phyloP scores from a whole-genome alignment of 2,113 vertebrate genomes.

The Ictalurus furcatus region DNA sequence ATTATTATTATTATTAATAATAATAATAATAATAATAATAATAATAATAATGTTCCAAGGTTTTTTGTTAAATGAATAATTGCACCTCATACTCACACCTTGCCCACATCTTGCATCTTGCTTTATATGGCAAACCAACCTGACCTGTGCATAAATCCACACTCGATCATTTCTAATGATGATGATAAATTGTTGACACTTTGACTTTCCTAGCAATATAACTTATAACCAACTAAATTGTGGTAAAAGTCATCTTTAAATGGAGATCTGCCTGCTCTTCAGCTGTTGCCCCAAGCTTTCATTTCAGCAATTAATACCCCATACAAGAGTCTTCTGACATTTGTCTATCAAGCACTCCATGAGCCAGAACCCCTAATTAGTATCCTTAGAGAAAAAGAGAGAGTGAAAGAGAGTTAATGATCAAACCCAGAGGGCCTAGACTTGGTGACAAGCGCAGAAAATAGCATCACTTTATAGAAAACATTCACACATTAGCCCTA shows the following conservation, averaged over 20 bases:
- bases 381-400: constrained; percentile 50
- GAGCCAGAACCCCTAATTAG: constrained; percentile 72
- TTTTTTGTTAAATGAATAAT: not conserved
- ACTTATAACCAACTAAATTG: constrained; percentile 53
- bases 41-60: not conserved
- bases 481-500: constrained; percentile 44
- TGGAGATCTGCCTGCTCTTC: constrained; percentile 37
- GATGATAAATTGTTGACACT: constrained; percentile 4
- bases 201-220: constrained; percentile 47
- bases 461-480: constrained; percentile 47
- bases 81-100: not conserved
- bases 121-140: not conserved
- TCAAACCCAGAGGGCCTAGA: constrained; percentile 57
- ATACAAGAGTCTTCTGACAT: constrained; percentile 73
- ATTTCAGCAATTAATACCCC: constrained; percentile 71
- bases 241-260: constrained; percentile 33
- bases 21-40: not conserved
- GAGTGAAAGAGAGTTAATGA: constrained; percentile 51
- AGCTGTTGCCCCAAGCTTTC: constrained; percentile 55
- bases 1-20: not conserved
- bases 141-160: not conserved
- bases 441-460: constrained; percentile 56
- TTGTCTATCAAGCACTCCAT: constrained; percentile 72
- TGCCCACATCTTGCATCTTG: not conserved
- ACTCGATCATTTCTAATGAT: not conserved